Evolutionary conservation across 1,140 invertebrate genomes (phyloP).

Genomic region (Drosophila varians): DNA sequence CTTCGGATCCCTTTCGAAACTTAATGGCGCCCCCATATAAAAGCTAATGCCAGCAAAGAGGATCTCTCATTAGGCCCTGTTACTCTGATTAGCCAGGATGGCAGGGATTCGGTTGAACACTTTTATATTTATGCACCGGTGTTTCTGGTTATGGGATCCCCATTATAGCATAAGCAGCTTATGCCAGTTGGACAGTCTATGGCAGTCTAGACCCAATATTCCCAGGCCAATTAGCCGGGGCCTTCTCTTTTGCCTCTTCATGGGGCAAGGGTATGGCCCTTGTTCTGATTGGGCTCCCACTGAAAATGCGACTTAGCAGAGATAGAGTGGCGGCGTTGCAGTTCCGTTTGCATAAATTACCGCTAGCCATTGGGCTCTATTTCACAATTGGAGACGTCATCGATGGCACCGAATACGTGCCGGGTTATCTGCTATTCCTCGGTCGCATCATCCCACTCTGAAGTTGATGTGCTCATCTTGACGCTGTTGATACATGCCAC

Average conservation of each 20-base stretch:
- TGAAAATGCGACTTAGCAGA: not conserved
- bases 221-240: conserved; percentile 17
- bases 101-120: not conserved
- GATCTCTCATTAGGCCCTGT: conserved; percentile 17
- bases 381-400: conserved; percentile 51
- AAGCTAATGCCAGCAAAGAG: conserved; percentile 14
- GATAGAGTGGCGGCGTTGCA: not conserved
- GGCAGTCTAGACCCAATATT: not conserved
- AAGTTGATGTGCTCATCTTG: conserved; percentile 59
- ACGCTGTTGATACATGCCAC: conserved; percentile 28
- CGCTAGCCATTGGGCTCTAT: conserved; percentile 21
- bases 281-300: not conserved
- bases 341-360: conserved; percentile 63
- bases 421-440: conserved; percentile 1
- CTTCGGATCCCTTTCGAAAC: not conserved
- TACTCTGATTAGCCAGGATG: conserved; percentile 26
- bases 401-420: conserved; percentile 37
- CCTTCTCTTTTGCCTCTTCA: not conserved
- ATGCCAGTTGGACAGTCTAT: not conserved
- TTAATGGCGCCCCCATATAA: conserved; percentile 26
- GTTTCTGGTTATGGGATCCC: not conserved
- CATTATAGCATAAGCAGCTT: conserved; percentile 4
- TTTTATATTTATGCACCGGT: not conserved
- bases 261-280: not conserved
- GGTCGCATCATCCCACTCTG: conserved; percentile 8